Percentiles rank a stretch among this genome's conserved stretches.
Evolutionary conservation across 1,140 invertebrate genomes (phyloP).

Genomic region (Danaus plexippus): DNA sequence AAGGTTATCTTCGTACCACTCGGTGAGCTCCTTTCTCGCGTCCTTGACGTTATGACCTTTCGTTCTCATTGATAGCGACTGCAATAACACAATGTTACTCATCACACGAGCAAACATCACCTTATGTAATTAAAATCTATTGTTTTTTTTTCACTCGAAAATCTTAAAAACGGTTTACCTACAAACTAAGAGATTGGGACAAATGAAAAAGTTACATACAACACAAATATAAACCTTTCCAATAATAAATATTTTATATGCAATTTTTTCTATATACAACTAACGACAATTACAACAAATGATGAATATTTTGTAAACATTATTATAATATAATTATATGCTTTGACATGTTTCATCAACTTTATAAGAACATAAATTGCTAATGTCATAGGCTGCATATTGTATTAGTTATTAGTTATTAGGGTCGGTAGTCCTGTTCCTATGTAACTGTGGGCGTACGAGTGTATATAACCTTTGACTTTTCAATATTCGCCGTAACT

Average conservation of each 20-base stretch:
- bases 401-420: not conserved
- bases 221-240: too few relatives aligned
- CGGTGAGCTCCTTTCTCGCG: constrained; percentile 44
- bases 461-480: constrained; percentile 27
- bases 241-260: not conserved
- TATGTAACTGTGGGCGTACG: constrained; percentile 11
- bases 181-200: too few relatives aligned
- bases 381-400: constrained; percentile 1
- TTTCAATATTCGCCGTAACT: constrained; percentile 17
- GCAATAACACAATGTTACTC: constrained; percentile 22
- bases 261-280: not conserved
- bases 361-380: constrained; percentile 2
- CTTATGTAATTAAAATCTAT: too few relatives aligned
- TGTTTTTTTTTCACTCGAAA: too few relatives aligned
- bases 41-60: constrained; percentile 58
- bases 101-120: constrained; percentile 1
- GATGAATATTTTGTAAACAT: constrained; percentile 2
- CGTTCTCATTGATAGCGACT: constrained; percentile 26
- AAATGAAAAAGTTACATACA: too few relatives aligned
- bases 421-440: not conserved
- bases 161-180: too few relatives aligned
- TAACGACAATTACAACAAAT: not conserved
- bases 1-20: constrained; percentile 34
- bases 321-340: not conserved
- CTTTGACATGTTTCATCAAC: too few relatives aligned